Evolutionary conservation across 2,888 invertebrate genomes (phyloP).

Genomic region (Leistus spinibarbis): DNA sequence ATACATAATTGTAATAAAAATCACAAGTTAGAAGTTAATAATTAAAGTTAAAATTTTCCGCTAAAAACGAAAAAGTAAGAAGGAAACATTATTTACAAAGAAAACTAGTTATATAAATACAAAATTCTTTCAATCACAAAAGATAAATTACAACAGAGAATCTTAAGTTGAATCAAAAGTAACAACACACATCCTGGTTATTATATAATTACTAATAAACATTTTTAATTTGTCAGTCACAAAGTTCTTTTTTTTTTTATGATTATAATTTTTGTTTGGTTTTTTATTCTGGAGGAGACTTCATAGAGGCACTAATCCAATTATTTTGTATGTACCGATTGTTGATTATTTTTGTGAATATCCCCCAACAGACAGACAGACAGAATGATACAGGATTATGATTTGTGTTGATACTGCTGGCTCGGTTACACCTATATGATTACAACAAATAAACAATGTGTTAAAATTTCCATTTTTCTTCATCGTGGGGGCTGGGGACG

Average conservation of each 20-base stretch:
- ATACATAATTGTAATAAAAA: conserved; percentile 20
- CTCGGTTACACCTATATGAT: conserved; percentile 44
- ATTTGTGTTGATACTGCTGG: conserved; percentile 40
- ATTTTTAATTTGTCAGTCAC: conserved; percentile 24
- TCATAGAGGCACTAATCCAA: conserved; percentile 26
- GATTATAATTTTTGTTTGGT: conserved; percentile 4
- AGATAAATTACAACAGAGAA: conserved; percentile 3
- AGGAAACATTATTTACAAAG: conserved; percentile 24
- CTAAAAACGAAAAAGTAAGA: conserved; percentile 20
- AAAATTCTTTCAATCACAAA: conserved; percentile 3
- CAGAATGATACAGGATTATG: conserved; percentile 20
- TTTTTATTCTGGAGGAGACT: conserved; percentile 20
- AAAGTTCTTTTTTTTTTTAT: not conserved
- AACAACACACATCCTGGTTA: conserved; percentile 38
- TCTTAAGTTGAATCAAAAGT: conserved; percentile 22
- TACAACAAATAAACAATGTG: conserved; percentile 43
- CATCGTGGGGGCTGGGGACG: conserved; percentile 14
- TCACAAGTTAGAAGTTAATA: conserved; percentile 33
- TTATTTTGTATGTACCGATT: conserved; percentile 17
- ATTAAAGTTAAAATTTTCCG: conserved; percentile 23
- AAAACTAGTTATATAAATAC: conserved; percentile 5
- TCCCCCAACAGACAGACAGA: conserved; percentile 12
- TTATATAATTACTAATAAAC: conserved; percentile 13
- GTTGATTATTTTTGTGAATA: conserved; percentile 18
- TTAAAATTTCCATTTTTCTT: conserved; percentile 32